These are phyloP conservation scores for Lathamus discolor DNA, from an alignment of 2,113 vertebrate species.

Conservation along the genomic window DNA sequence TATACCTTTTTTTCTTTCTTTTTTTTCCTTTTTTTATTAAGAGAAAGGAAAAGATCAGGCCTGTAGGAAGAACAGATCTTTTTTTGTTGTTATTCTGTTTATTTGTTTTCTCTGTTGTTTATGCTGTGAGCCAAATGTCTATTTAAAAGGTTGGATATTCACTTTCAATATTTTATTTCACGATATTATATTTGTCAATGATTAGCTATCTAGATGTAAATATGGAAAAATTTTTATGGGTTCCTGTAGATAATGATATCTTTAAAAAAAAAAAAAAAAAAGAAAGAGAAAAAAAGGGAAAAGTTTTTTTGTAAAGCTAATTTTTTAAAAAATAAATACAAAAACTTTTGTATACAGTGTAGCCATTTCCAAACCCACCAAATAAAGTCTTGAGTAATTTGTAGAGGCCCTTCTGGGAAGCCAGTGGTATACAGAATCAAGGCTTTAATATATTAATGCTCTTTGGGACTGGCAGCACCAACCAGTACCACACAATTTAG, in stretches of 20 bases:
- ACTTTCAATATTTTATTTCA: conserved; percentile 78
- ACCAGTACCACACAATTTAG: conserved; percentile 3
- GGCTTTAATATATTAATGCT: conserved; percentile 8
- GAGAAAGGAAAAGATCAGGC: not conserved
- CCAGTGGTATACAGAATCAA: conserved; percentile 20
- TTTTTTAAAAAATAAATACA: conserved; percentile 61
- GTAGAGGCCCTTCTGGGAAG: not conserved
- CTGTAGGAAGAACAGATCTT: conserved; percentile 43
- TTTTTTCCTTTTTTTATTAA: not conserved
- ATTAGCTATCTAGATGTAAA: conserved; percentile 77
- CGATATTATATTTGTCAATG: conserved; percentile 73
- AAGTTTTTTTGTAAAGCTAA: conserved; percentile 77
- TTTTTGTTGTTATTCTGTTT: conserved; percentile 1
- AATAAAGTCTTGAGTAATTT: conserved; percentile 19
- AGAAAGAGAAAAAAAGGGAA: not conserved
- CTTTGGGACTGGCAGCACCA: not conserved
- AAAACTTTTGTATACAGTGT: conserved; percentile 73
- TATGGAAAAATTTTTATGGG: conserved; percentile 71
- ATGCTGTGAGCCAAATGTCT: conserved; percentile 82
- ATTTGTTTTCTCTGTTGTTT: conserved; percentile 69
- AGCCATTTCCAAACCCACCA: conserved; percentile 48
- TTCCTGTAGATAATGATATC: conserved; percentile 78
- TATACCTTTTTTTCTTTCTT: not conserved
- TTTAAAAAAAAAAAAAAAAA: conserved; percentile 39
- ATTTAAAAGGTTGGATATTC: conserved; percentile 78